Evolutionary conservation across 2,888 invertebrate genomes (phyloP).

Genomic region (Dryobota labecula): DNA sequence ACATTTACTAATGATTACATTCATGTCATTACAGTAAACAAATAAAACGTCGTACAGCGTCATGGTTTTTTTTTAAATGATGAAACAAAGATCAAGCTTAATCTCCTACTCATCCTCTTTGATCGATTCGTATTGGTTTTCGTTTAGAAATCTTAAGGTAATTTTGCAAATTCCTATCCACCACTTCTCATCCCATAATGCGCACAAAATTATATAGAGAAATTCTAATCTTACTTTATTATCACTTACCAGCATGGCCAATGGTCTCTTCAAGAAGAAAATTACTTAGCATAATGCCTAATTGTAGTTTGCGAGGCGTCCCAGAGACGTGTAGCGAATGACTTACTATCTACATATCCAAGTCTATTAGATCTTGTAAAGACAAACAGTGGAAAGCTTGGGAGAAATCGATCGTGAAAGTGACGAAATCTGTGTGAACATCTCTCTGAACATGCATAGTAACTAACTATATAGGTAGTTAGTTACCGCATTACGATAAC

Average conservation of each 20-base stretch:
- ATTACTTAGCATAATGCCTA: conserved; percentile 47
- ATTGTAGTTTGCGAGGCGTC: conserved; percentile 51
- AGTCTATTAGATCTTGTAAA: conserved; percentile 65
- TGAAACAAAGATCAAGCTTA: background rate
- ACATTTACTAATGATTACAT: conserved; percentile 16
- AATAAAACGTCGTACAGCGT: background rate
- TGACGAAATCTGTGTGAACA: conserved; percentile 80
- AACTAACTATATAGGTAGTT: conserved; percentile 22
- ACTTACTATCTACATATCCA: conserved; percentile 57
- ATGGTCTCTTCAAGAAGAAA: conserved; percentile 31
- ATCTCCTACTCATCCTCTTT: background rate
- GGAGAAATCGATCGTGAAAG: conserved; percentile 86
- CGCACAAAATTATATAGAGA: conserved; percentile 14
- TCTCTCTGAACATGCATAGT: conserved; percentile 63
- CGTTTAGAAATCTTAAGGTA: background rate
- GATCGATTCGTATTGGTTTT: too few relatives aligned
- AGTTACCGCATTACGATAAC: conserved; percentile 48
- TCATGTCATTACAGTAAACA: too few relatives aligned
- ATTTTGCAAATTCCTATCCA: background rate
- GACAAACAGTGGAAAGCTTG: conserved; percentile 76
- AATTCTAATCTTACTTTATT: conserved; percentile 28
- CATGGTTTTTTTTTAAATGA: conserved; percentile 24
- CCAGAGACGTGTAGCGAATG: conserved; percentile 58
- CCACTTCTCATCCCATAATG: conserved; percentile 5
- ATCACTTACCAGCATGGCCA: conserved; percentile 17